These are phyloP conservation scores for Ammodramus savannarum DNA, from an alignment of 2,113 vertebrate genomes.

Conservation along the genomic window DNA sequence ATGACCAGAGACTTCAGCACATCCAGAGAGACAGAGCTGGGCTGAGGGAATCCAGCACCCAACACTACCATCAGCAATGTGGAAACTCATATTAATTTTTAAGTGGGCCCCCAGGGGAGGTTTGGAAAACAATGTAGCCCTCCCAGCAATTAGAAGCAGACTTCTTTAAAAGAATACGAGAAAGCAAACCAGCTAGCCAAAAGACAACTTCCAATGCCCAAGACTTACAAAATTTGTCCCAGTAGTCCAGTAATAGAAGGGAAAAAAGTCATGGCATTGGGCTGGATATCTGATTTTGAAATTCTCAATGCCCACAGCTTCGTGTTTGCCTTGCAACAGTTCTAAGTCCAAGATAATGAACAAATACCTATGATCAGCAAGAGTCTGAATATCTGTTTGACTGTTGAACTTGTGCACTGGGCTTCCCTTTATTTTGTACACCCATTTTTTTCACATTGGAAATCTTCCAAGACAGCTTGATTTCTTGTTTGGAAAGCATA, in stretches of 20 bases:
- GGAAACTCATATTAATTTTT: background rate
- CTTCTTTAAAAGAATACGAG: background rate
- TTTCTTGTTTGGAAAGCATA: background rate
- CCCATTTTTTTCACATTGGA: background rate
- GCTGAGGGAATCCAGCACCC: background rate
- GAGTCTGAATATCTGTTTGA: background rate
- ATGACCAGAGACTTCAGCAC: background rate
- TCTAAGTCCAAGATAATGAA: background rate
- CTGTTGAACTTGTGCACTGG: background rate
- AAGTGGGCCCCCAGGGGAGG: background rate
- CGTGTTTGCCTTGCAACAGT: background rate
- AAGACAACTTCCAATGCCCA: background rate
- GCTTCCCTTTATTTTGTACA: background rate
- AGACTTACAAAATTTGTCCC: background rate
- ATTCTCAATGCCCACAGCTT: background rate
- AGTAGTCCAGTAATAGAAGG: background rate
- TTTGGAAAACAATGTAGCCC: background rate
- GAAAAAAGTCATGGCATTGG: background rate
- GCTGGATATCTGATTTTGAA: background rate
- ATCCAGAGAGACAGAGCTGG: background rate
- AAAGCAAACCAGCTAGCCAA: background rate
- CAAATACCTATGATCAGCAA: background rate
- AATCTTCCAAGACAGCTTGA: background rate
- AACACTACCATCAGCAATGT: accelerated
- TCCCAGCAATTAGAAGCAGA: background rate